phyloP scores from a whole-genome alignment of 2,888 invertebrate genomes.

The Drosophila eohydei region DNA sequence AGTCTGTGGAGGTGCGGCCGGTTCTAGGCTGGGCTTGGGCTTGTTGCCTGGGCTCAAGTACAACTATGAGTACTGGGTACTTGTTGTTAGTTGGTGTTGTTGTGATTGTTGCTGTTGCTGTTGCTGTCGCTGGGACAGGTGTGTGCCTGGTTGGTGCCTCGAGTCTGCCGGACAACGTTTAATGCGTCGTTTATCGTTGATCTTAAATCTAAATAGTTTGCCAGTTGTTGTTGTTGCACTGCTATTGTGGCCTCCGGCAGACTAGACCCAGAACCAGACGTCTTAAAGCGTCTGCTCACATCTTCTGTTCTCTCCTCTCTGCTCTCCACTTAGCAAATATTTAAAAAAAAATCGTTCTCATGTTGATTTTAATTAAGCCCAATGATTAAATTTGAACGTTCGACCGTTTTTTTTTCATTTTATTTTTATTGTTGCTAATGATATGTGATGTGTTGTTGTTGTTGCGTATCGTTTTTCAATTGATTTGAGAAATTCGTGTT shows the following conservation, averaged over 20 bases:
- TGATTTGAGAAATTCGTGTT: constrained; percentile 50
- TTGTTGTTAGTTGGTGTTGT: constrained; percentile 9
- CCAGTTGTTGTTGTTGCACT: constrained; percentile 27
- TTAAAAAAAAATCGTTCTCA: constrained; percentile 61
- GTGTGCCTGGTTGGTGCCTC: constrained; percentile 44
- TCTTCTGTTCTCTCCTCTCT: not conserved
- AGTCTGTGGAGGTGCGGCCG: constrained; percentile 45
- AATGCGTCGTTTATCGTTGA: constrained; percentile 66
- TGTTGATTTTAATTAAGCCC: constrained; percentile 73
- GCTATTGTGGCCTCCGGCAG: constrained; percentile 37
- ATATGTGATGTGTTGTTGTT: constrained; percentile 39
- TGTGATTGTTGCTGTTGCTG: constrained; percentile 12
- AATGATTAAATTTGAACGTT: constrained; percentile 56
- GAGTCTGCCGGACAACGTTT: constrained; percentile 36
- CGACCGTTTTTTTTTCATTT: constrained; percentile 16
- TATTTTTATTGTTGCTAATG: constrained; percentile 39
- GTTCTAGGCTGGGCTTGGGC: constrained; percentile 16
- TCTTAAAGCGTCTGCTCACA: constrained; percentile 18
- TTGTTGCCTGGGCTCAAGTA: constrained; percentile 26
- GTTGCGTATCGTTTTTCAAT: constrained; percentile 46
- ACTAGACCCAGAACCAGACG: constrained; percentile 24
- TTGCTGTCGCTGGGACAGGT: constrained; percentile 63
- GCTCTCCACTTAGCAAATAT: constrained; percentile 51
- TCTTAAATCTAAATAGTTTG: constrained; percentile 74
- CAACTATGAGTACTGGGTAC: constrained; percentile 51